These are phyloP conservation scores for Mus minutoides DNA, from an alignment of 2,797 vertebrate species.

Conservation along the genomic window DNA sequence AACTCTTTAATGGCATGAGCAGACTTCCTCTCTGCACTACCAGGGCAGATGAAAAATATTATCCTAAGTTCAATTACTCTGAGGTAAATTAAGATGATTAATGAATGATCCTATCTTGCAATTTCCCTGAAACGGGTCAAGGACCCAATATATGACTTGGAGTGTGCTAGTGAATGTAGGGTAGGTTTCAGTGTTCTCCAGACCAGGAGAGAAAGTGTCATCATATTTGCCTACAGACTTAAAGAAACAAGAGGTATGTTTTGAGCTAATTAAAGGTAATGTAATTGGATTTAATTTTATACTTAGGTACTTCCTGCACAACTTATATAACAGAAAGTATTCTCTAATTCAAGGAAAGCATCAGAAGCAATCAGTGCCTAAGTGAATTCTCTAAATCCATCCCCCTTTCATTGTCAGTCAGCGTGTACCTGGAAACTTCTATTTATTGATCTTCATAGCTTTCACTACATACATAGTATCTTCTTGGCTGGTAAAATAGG, in stretches of 20 bases:
- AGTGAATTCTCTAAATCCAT: neutral
- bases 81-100: neutral
- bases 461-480: neutral
- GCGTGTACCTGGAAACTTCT: neutral
- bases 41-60: neutral
- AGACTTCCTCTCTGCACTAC: neutral
- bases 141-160: fast-evolving
- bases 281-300: neutral
- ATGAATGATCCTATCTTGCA: neutral
- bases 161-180: neutral
- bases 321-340: neutral
- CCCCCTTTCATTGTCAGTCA: neutral
- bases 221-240: neutral
- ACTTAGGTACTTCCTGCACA: neutral
- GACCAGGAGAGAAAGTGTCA: neutral
- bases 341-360: neutral
- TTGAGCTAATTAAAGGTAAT: neutral
- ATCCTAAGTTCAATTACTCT: neutral
- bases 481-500: neutral
- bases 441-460: neutral
- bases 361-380: neutral
- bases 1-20: neutral
- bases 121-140: neutral
- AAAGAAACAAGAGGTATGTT: neutral
- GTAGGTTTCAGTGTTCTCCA: neutral